phyloP scores from a whole-genome alignment of 64 coral and sea anemone species.

The Pocillopora damicornis region DNA sequence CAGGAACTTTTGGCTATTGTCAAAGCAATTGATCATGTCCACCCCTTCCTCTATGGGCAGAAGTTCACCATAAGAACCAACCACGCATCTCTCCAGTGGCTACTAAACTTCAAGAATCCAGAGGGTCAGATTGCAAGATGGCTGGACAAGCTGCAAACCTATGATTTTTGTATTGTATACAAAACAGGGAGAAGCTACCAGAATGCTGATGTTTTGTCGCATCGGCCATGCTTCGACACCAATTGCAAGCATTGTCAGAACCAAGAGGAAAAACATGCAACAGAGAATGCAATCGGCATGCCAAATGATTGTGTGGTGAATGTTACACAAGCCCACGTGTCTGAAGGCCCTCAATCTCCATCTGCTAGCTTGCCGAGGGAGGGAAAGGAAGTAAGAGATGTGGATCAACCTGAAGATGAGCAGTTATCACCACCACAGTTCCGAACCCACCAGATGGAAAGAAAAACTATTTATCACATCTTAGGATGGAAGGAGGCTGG shows the following conservation, averaged over 20 bases:
- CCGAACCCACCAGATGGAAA: neutral
- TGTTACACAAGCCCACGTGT: neutral
- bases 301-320: neutral
- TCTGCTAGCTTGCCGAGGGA: neutral
- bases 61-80: constrained; percentile 6
- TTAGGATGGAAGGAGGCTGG: neutral
- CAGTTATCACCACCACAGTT: neutral
- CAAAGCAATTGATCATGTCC: constrained; percentile 13
- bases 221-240: neutral
- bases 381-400: neutral
- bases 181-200: neutral
- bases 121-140: constrained; percentile 34
- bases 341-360: neutral
- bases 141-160: constrained; percentile 14
- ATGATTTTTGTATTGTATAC: constrained; percentile 22
- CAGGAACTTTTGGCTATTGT: constrained; percentile 37
- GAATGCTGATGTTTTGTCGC: constrained; percentile 26
- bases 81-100: constrained; percentile 24
- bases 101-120: constrained; percentile 28
- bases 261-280: neutral
- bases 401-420: neutral
- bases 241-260: constrained; percentile 24
- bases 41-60: constrained; percentile 40
- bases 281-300: neutral
- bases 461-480: neutral